Base-by-base conservation (phyloP, 2,113 vertebrate species). In the Larimichthys polyactis region DNA sequence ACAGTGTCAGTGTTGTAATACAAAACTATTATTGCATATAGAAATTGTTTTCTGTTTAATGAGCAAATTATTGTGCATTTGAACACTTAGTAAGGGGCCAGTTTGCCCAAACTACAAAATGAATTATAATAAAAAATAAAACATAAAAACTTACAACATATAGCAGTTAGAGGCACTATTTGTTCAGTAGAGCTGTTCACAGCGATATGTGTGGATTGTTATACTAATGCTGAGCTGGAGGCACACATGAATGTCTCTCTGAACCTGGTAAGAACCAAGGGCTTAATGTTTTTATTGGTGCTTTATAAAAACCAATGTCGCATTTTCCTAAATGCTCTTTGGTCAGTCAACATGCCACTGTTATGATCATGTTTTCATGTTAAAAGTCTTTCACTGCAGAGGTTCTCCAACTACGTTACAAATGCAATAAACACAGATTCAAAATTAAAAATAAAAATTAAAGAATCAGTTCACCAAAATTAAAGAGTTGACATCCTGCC, bases 1-100 rank as follows among this genome's bases (percentile, higher is more conserved):
- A 8, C 78, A 75, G 62, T 36, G 65, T 86, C 48, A 82, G 67
- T 17, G 75, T 57, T 86, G 64, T 11, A 49, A 70, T 51, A 58
- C 52, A 69, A 65, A 71, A 83, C 62, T 63, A 51, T 63, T 40
- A 22, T 70, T 51, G 58, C 51, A 36, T 52, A 6, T 66, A 48
- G 29, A 86, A 75, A 60, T n/a, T 1, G 5, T 52, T 58, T 54
- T 27, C 6, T 2, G 17, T 27, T 71, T 24, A 11, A 36, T 20
- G 9, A 65, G 15, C 17, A 49, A 44, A 54, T 11, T 8, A 52
- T 11, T 52, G 32, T 22, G 1, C 7, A 19, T 17, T 27, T 11
- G 20, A 65, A 59, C 19, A 49, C 36, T 11, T 16, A 7, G 22
- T 2, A 32, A 67, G 54, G 17, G 10, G 10, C 32, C 19, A 19